phyloP scores from a whole-genome alignment of 2,888 invertebrate species.

The Metopia argyrocephala region DNA sequence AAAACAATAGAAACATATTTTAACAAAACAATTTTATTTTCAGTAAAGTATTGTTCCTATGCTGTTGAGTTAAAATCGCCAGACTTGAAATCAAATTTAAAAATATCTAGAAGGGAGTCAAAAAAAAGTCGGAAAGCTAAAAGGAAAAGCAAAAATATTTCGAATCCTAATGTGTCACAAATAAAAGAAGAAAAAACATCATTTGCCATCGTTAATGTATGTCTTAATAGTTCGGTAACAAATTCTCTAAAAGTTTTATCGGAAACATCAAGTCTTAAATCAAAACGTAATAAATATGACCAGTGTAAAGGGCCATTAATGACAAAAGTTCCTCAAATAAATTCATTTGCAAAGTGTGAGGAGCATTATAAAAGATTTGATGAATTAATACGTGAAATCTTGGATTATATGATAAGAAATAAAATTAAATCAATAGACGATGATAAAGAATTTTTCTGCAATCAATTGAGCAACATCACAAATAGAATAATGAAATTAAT shows the following conservation, averaged over 20 bases:
- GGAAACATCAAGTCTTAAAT: not conserved
- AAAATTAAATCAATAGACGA: conserved; percentile 57
- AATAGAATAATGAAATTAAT: conserved; percentile 70
- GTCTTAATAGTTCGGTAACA: conserved; percentile 56
- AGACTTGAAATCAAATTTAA: not conserved
- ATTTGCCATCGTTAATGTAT: conserved; percentile 60
- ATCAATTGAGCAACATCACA: conserved; percentile 68
- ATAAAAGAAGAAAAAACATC: conserved; percentile 27
- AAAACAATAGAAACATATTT: not conserved
- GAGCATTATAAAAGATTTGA: conserved; percentile 57
- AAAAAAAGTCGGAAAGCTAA: not conserved
- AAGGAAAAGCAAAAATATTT: conserved; percentile 2
- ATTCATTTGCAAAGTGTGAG: not conserved
- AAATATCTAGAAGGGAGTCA: not conserved
- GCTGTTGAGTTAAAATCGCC: conserved; percentile 59
- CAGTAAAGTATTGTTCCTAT: conserved; percentile 60
- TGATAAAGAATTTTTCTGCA: conserved; percentile 68
- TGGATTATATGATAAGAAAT: conserved; percentile 56
- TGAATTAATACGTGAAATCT: conserved; percentile 45
- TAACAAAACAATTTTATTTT: conserved; percentile 4
- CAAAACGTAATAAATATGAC: conserved; percentile 25
- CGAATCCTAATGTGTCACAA: not conserved
- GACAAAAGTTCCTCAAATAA: not conserved
- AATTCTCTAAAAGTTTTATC: conserved; percentile 27
- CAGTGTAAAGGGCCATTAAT: not conserved